Evolutionary conservation across 1,140 invertebrate species (phyloP), one percentile per base, ranked within the genome.

Genomic region (Rhopalosiphum padi): DNA sequence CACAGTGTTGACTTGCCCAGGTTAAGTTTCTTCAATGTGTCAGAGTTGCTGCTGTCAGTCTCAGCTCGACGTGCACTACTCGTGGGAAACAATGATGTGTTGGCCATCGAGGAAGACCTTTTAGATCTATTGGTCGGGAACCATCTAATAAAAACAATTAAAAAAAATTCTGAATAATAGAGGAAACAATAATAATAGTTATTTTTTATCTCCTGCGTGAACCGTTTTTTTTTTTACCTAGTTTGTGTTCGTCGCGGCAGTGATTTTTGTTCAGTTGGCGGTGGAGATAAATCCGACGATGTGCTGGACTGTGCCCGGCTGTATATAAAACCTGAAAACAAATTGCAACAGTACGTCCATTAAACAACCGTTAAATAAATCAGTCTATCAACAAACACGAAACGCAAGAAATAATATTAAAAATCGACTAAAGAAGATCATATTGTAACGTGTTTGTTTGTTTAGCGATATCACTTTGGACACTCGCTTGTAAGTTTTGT

Each of bases 271-370:
- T 97, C 97, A 22, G 25, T 90, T 96, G 97, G 97, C 94, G 97
- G 97, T n/a, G 91, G 91, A 94, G 97, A 97, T 95, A 97, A 96
- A 95, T 97, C 97, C 94, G 97, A 97, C 77, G 97, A 97, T 94
- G 97, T 97, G 95, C 97, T 97, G 94, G 97, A 97, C 94, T 96
- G 96, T 95, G 97, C 96, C 95, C 97, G 97, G 95, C 97, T 97
- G 95, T 97, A 97, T 95, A 97, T 96, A 95, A 97, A 97, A 95
- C 96, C 97, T 96, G 96, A 94, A 82, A 94, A 60, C 3, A 25
- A 87, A 48, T n/a, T 6, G 18, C 15, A 77, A n/a, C 15, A 77
- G 15, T 77, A 77, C n/a, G 11, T n/a, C 5, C 9, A 86, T 43
- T 25, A n/a, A 30, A 46, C 25, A n/a, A 89, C 7, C 30, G 22